phyloP scores from a whole-genome alignment of 2,888 invertebrate species.

The Leucania comma region DNA sequence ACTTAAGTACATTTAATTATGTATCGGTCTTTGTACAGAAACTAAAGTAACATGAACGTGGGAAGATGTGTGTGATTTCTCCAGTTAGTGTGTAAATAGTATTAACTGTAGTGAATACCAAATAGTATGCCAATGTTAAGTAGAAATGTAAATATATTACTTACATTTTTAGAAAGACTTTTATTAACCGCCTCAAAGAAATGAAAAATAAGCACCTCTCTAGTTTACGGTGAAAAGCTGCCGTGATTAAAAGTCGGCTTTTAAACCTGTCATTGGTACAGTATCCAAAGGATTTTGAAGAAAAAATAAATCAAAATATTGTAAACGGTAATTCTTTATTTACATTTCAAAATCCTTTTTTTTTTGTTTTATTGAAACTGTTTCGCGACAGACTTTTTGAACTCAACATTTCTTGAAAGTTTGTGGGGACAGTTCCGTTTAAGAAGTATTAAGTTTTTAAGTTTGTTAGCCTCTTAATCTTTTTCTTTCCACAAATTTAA shows the following conservation, averaged over 20 bases:
- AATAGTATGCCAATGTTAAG: conserved; percentile 31
- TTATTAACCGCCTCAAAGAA: neutral
- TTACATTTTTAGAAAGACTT: conserved; percentile 3
- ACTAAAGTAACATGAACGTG: conserved; percentile 3
- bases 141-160: conserved; percentile 44
- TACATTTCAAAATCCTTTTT: conserved; percentile 44
- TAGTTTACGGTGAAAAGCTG: neutral
- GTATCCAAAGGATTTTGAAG: neutral
- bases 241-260: neutral
- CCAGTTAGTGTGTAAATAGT: conserved; percentile 43
- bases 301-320: conserved; percentile 4
- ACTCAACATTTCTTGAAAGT: conserved; percentile 22
- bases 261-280: too few relatives aligned
- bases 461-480: neutral
- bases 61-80: conserved; percentile 28
- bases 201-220: neutral
- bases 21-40: neutral
- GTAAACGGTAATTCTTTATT: conserved; percentile 64
- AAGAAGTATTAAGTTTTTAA: conserved; percentile 33
- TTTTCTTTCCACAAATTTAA: neutral
- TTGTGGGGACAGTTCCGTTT: conserved; percentile 7
- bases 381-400: conserved; percentile 18
- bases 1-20: neutral
- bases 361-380: conserved; percentile 33
- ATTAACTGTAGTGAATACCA: conserved; percentile 42